These are phyloP conservation scores for Staurois parvus DNA, from an alignment of 2,797 vertebrate genomes.

Conservation along the genomic window DNA sequence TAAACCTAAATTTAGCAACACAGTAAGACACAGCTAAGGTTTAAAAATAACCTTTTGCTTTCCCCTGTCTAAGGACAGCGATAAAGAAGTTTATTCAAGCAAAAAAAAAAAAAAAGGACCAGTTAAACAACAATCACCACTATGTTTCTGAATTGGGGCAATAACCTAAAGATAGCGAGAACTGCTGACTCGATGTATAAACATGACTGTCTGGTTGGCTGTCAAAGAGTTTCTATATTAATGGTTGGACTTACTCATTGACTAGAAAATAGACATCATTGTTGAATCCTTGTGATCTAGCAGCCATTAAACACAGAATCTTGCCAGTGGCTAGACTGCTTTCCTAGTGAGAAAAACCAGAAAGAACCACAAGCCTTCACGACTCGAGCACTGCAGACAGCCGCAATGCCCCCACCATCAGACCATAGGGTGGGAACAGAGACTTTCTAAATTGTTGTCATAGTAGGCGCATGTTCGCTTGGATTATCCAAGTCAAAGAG, in stretches of 20 bases:
- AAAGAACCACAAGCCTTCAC: background rate
- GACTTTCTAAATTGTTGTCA: no score
- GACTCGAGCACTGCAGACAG: no score
- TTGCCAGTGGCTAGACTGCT: background rate
- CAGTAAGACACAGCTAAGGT: background rate
- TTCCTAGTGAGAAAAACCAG: background rate
- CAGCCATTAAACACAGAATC: background rate
- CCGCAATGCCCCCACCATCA: background rate
- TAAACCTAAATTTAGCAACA: background rate
- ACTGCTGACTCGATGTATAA: background rate
- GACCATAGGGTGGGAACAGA: no score
- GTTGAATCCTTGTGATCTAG: conserved; percentile 2
- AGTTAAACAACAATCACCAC: background rate
- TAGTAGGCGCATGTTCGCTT: no score
- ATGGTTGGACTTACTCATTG: background rate
- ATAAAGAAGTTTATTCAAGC: background rate
- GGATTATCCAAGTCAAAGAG: no score
- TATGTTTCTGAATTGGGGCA: background rate
- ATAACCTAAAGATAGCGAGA: background rate
- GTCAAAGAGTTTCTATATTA: background rate
- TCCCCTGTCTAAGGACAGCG: background rate
- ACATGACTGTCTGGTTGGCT: background rate
- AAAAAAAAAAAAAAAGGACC: background rate
- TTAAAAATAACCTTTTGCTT: background rate
- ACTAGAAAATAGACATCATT: background rate